Evolutionary conservation across 2,113 vertebrate species (phyloP).

Genomic region (Pygathrix nemaeus): DNA sequence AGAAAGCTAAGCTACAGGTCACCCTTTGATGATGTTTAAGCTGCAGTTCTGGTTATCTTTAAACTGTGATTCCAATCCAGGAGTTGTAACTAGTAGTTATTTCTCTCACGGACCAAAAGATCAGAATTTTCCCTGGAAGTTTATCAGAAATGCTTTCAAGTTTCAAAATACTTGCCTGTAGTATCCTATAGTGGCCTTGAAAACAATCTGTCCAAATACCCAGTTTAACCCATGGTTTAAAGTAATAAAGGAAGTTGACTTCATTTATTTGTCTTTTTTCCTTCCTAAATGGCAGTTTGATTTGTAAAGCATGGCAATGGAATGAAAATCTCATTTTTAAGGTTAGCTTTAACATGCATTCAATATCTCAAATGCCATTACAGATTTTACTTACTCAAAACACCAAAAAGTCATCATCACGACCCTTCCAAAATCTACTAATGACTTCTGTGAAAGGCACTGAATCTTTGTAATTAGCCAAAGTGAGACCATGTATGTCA

Average conservation of each 20-base stretch:
- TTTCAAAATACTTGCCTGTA: not conserved
- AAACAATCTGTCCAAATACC: not conserved
- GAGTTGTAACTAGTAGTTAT: not conserved
- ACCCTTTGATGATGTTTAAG: not conserved
- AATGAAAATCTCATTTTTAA: conserved; percentile 42
- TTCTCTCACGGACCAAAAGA: not conserved
- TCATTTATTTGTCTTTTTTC: not conserved
- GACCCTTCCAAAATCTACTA: not conserved
- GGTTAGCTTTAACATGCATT: not conserved
- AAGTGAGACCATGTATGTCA: conserved; percentile 29
- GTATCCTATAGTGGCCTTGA: not conserved
- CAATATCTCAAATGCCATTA: not conserved
- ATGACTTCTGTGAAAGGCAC: conserved; percentile 17
- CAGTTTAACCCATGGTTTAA: not conserved
- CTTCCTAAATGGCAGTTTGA: not conserved
- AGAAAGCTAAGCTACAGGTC: not conserved
- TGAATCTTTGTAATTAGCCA: not conserved
- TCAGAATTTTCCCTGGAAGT: not conserved
- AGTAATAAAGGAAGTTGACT: conserved; percentile 10
- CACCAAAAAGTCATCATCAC: not conserved
- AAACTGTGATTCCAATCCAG: not conserved
- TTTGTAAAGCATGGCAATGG: not conserved
- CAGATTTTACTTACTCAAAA: not conserved
- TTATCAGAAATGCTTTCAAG: not conserved
- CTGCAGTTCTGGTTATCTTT: not conserved